These are phyloP conservation scores for Coracias cyanogaster DNA, from an alignment of 2,797 vertebrate genomes.

Conservation along the genomic window DNA sequence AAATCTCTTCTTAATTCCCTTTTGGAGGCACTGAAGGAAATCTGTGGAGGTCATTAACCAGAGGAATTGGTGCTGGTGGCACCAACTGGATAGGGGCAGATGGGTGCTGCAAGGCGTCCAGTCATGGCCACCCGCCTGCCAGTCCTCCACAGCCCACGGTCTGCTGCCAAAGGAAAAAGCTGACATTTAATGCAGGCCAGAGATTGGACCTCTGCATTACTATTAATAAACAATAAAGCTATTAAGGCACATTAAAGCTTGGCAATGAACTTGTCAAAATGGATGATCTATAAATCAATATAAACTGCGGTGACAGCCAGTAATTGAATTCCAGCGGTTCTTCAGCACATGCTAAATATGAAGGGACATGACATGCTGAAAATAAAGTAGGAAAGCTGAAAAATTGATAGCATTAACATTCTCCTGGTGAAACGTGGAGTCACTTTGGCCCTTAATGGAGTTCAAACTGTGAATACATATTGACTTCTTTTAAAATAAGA, in stretches of 20 bases:
- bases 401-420: constrained; percentile 50
- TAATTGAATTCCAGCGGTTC: constrained; percentile 77
- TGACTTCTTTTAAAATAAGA: constrained; percentile 56
- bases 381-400: constrained; percentile 63
- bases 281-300: constrained; percentile 77
- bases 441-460: constrained; percentile 39
- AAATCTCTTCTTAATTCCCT: not conserved
- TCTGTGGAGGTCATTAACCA: not conserved
- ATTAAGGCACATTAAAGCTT: constrained; percentile 76
- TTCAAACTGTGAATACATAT: constrained; percentile 52
- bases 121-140: rapidly evolving
- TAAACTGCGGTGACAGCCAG: constrained; percentile 73
- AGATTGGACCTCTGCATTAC: constrained; percentile 1
- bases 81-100: not conserved
- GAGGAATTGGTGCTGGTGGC: not conserved
- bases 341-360: constrained; percentile 67
- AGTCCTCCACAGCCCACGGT: not conserved
- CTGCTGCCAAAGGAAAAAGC: not conserved
- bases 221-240: constrained; percentile 80
- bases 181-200: constrained; percentile 2
- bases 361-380: constrained; percentile 60
- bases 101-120: not conserved
- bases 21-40: not conserved
- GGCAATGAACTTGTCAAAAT: constrained; percentile 74
- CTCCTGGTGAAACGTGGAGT: constrained; percentile 20